These are phyloP conservation scores for Limnothrissa miodon DNA, from an alignment of 2,113 vertebrate species.

Conservation along the genomic window DNA sequence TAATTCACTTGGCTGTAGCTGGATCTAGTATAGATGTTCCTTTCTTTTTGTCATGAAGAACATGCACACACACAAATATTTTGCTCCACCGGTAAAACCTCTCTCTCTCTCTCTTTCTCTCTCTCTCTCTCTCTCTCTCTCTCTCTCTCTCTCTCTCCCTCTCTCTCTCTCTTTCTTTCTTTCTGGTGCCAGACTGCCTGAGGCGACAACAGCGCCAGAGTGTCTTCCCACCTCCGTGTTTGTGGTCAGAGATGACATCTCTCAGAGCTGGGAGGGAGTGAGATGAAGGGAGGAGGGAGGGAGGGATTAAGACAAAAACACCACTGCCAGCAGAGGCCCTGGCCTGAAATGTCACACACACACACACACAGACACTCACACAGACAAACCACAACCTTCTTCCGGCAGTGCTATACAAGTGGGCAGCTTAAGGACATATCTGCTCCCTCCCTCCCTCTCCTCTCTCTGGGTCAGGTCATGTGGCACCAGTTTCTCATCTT, in stretches of 20 bases:
- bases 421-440: not conserved
- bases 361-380: not conserved
- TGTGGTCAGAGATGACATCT: not conserved
- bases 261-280: not conserved
- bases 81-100: not conserved
- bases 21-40: not conserved
- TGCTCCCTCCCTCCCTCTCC: not conserved
- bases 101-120: not conserved
- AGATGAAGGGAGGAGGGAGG: not conserved
- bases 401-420: not conserved
- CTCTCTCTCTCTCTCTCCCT: slow-evolving; percentile 1
- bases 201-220: slow-evolving; percentile 7
- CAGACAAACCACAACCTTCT: not conserved
- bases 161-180: not conserved
- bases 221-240: slow-evolving; percentile 16
- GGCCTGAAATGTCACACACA: not conserved
- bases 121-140: not conserved
- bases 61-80: slow-evolving; percentile 5
- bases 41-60: not conserved
- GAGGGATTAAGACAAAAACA: slow-evolving; percentile 5
- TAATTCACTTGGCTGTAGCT: not conserved
- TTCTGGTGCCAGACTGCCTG: slow-evolving; percentile 7
- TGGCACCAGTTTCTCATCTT: not conserved
- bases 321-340: not conserved
- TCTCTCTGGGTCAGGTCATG: not conserved